A percentile compares a stretch with the other conserved stretches of the same genome.
Evolutionary conservation across 2,797 vertebrate species (phyloP).

Genomic region (Denticeps clupeoides): DNA sequence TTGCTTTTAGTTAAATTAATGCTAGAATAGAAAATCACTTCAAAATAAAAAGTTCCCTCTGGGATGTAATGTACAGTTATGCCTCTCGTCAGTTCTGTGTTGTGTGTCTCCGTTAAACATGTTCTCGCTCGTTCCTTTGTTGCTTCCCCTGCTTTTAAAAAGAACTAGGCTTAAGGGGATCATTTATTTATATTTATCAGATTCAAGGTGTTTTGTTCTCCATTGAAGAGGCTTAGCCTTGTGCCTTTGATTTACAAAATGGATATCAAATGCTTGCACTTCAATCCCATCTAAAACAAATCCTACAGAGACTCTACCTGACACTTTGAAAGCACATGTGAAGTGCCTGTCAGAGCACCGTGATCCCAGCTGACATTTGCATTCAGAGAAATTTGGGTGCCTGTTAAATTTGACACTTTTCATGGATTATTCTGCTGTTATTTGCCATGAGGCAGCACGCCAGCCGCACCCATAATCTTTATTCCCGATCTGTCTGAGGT

Average conservation of each 20-base stretch:
- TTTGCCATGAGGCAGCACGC: neutral
- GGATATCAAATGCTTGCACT: constrained; percentile 6
- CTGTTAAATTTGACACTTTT: constrained; percentile 8
- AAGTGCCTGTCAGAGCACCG: constrained; percentile 9
- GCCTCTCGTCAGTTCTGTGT: too few species aligned
- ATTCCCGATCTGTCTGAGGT: constrained; percentile 3
- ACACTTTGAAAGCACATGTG: neutral
- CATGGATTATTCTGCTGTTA: constrained; percentile 5
- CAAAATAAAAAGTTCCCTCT: too few species aligned
- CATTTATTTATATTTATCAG: neutral
- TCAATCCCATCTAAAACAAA: neutral
- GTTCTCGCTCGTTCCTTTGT: too few species aligned
- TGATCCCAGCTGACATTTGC: constrained; percentile 16
- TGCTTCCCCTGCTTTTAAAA: too few species aligned
- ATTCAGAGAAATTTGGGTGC: constrained; percentile 9
- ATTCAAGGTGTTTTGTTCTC: neutral
- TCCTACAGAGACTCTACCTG: neutral
- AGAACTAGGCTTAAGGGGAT: too few species aligned
- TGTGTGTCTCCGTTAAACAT: too few species aligned
- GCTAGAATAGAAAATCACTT: too few species aligned
- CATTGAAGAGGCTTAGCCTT: neutral
- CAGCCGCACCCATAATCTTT: too few species aligned
- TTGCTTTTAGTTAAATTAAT: too few species aligned
- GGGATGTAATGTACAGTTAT: too few species aligned
- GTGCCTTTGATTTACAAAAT: neutral